Evolutionary conservation across 2,113 vertebrate genomes (phyloP).

Genomic region (Heteronetta atricapilla): DNA sequence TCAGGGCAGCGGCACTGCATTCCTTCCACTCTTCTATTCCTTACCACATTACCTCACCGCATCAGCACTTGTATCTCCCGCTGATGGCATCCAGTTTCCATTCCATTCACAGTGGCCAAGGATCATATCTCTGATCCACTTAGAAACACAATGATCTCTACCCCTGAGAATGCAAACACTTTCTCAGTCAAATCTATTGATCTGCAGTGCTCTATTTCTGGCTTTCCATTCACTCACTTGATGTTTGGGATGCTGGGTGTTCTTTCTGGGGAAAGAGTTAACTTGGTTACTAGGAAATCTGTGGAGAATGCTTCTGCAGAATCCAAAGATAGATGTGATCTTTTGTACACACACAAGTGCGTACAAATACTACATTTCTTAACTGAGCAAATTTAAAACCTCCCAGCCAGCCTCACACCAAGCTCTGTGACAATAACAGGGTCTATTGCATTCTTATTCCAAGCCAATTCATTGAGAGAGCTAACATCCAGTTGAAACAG

Average conservation of each 20-base stretch:
- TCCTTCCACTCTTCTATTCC: slow-evolving; percentile 76
- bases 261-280: slow-evolving; percentile 74
- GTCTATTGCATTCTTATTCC: neutral
- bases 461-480: neutral
- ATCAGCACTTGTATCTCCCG: slow-evolving; percentile 75
- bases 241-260: slow-evolving; percentile 55
- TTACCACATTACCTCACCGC: slow-evolving; percentile 82
- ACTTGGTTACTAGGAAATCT: slow-evolving; percentile 46
- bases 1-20: slow-evolving; percentile 69
- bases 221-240: slow-evolving; percentile 80
- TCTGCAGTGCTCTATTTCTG: slow-evolving; percentile 89
- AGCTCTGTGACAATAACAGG: neutral
- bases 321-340: slow-evolving; percentile 60
- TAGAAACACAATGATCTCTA: slow-evolving; percentile 88
- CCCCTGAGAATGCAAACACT: slow-evolving; percentile 88
- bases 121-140: slow-evolving; percentile 91
- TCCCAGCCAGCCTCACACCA: neutral
- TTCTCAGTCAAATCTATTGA: slow-evolving; percentile 89
- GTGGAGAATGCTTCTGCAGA: slow-evolving; percentile 56
- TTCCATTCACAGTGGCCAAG: slow-evolving; percentile 83
- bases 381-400: neutral
- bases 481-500: neutral
- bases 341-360: neutral
- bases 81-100: slow-evolving; percentile 84
- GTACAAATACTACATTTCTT: neutral